Evolutionary conservation across 2,113 vertebrate species (phyloP), one percentile per base, ranked within the genome.

Genomic region (Rhombomys opimus): DNA sequence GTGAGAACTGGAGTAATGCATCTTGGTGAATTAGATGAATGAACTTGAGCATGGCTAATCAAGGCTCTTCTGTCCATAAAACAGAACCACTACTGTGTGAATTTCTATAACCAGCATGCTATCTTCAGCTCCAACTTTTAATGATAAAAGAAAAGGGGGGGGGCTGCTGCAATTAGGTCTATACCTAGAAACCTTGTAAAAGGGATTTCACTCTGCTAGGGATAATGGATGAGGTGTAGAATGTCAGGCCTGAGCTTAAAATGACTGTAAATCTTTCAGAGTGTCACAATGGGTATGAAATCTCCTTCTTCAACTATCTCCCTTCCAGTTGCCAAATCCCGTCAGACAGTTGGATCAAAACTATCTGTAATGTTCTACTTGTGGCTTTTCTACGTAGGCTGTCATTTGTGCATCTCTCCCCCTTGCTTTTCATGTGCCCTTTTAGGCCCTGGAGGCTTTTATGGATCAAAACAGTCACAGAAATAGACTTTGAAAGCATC

Each of bases 381-480:
- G 20, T 7, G 75, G 57, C 18, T 70, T 85, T 67, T 92, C 63
- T 93, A 38, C 67, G 30, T 78, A 18, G 54, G 75, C 7, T 22
- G 68, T 78, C 46, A 27, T 89, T 90, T 95, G 52, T 63, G 61
- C 27, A 59, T 75, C 61, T 67, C 35, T 68, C 30, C 82, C 30
- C 59, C 25, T 96, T 50, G 35, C 23, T 90, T 96, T 93, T 91
- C 50, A 94, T 54, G 67, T 82, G 90, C 54, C 0, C 75, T 84
- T 89, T 91, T 76, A 76, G 50, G 41, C 90, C 77, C 61, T 67
- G 61, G 84, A 94, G 50, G 38, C 67, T 65, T 95, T 93, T 84
- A 90, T 18, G 85, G 81, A 93, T 93, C n/a, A 90, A 96, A 89
- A 65, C 41, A 96, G 52, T 89, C 81, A 91, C 82, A 92, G 63